Conservation (phyloP, 1,140 invertebrate species). For the Atta colombica region DNA sequence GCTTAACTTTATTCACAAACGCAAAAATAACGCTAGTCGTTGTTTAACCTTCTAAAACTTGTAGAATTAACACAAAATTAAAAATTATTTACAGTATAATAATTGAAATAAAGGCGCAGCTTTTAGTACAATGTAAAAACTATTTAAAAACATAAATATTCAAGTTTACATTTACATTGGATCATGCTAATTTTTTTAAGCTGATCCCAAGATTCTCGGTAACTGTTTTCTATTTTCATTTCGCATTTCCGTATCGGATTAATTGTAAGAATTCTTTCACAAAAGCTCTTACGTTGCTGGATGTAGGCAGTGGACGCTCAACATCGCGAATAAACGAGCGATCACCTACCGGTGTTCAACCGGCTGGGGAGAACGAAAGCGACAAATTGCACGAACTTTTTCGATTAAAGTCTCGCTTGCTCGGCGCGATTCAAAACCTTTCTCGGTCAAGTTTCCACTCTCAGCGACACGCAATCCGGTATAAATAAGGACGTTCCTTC, state of each 20-base stretch:
- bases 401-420: constrained; percentile 80
- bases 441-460: constrained; percentile 47
- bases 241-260: neutral
- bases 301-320: constrained; percentile 39
- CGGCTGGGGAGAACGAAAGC: constrained; percentile 74
- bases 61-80: neutral
- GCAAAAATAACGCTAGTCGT: constrained; percentile 24
- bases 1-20: neutral
- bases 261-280: constrained; percentile 25
- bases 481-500: constrained; percentile 43
- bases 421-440: constrained; percentile 51
- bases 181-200: neutral
- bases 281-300: neutral
- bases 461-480: constrained; percentile 11
- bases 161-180: constrained; percentile 7
- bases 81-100: constrained; percentile 4
- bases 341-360: constrained; percentile 47
- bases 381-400: constrained; percentile 82
- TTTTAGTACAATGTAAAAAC: neutral
- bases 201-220: constrained; percentile 4
- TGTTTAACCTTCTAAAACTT: constrained; percentile 13
- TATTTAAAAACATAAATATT: constrained; percentile 18
- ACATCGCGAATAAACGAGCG: constrained; percentile 64
- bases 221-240: neutral
- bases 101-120: constrained; percentile 2